Evolutionary conservation across 2,113 vertebrate species (phyloP), one percentile per base, ranked within the genome.

Genomic region (Dromas ardeola): DNA sequence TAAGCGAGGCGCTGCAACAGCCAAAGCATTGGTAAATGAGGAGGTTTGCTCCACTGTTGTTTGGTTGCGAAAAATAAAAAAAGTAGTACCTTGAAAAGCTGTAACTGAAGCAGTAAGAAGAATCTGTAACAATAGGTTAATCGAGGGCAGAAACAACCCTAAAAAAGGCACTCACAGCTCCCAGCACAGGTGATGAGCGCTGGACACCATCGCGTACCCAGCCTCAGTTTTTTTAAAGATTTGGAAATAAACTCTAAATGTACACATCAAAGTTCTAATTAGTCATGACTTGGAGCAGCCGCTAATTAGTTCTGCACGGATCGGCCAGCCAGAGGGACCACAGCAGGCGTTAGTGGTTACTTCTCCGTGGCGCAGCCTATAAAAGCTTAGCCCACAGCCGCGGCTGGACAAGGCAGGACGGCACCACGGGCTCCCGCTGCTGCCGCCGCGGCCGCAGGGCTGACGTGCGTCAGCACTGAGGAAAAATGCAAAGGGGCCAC

Each of bases 11-110:
- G 9, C 69, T 30, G 62, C 16, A 26, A 5, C 49, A 49, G 67
- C 23, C 10, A 0, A 36, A 43, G 27, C 36, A 4, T 0, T 8
- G 58, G 27, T 9, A 9, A 12, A 22, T 1, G 34, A 5, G 25
- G 38, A 61, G 56, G 27, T 61, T n/a, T 49, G 42, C 49, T 36
- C n/a, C 30, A 5, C 73, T 27, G 73, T 5, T 8, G 4, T 21
- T 22, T 36, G 40, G 61, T 22, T 40, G 18, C 19, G 34, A 26
- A 40, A 66, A 53, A 65, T 10, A 45, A 6, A 10, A 13, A 11
- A 6, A 20, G 38, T 9, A 42, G 30, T 2, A 10, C 26, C 17
- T n/a, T 15, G 30, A 25, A 67, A 86, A 63, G 38, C 66, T 71
- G 1, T 18, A 62, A 47, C 8, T n/a, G 55, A 42, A 38, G 59